Base-by-base conservation (phyloP, 1,140 invertebrate species). In the Polyergus mexicanus region DNA sequence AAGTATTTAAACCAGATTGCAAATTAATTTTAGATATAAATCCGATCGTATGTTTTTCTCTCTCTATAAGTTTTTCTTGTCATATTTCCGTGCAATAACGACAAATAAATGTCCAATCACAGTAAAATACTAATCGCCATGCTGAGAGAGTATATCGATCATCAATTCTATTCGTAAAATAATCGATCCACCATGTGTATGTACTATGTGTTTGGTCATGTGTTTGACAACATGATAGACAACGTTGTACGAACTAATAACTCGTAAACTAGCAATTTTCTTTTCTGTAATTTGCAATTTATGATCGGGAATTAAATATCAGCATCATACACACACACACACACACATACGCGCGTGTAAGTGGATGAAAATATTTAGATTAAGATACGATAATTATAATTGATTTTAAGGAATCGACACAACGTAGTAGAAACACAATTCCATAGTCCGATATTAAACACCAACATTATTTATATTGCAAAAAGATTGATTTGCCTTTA, bases 241-340 rank as follows among this genome's bases (percentile, higher is more conserved):
- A 77, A 65, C 60, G 19, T 77, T 65, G 58, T 60, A 77, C 74
- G 58, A 77, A 77, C 63, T 77, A 77, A 77, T 77, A 77, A 77
- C 41, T 28, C 74, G 22, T 75, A 54, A 75, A 35, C 16, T 58
- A 19, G 41, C 75, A 44, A 65, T 77, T 77, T 77, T 77, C 75
- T 77, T 77, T 77, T 65, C 19, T 65, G 60, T 60, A 41, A 41
- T 77, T 77, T 47, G 38, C 28, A 77, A 41, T 47, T 75, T 75
- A 41, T 75, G 54, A 35, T 11, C 25, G 19, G 25, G 62, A 77
- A 77, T 77, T 77, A 65, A 77, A 65, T 77, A 77, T 65, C 60
- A 60, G 19, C 44, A 32, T 38, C 25, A 22, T 38, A 47, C 51
- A n/a, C 41, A 44, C 10, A 38, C 38, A 38, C 6, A 38, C 7